Percentiles rank a stretch among this genome's conserved stretches.
These are phyloP conservation scores for Rattus rattus DNA, from an alignment of 2,113 vertebrate species.

Conservation along the genomic window DNA sequence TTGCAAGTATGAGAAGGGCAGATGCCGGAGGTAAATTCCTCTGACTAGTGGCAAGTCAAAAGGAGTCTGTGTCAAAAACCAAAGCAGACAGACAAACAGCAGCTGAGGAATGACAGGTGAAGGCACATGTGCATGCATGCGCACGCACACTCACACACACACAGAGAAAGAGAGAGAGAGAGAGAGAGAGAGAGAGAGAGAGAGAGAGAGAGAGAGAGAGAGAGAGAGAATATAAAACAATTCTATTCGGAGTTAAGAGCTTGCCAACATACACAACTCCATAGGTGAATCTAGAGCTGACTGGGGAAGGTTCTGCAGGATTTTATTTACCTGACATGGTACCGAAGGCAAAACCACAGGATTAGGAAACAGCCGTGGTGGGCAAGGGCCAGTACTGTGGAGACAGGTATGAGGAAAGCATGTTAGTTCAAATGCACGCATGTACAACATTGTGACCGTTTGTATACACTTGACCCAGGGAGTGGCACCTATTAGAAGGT, in stretches of 20 bases:
- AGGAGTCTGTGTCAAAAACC: background rate
- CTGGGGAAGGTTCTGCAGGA: background rate
- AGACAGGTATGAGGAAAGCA: background rate
- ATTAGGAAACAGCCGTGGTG: background rate
- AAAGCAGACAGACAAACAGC: background rate
- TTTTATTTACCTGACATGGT: background rate
- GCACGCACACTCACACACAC: no score
- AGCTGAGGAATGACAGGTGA: background rate
- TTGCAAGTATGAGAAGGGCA: background rate
- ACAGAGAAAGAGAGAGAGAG: no score
- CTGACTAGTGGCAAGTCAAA: background rate
- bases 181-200: background rate
- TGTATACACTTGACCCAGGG: no score
- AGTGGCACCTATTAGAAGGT: no score
- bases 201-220: no score
- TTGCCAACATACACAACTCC: background rate
- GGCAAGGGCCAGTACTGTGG: background rate
- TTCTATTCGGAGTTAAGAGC: background rate
- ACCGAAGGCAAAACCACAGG: background rate
- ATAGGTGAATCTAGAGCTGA: background rate
- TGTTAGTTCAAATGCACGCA: background rate
- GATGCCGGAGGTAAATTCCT: background rate
- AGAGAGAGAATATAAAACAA: background rate
- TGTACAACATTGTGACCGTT: no score
- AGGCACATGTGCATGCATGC: fast-evolving